These are phyloP conservation scores for Distichodus sexfasciatus DNA, from an alignment of 2,797 vertebrate species.

Conservation along the genomic window DNA sequence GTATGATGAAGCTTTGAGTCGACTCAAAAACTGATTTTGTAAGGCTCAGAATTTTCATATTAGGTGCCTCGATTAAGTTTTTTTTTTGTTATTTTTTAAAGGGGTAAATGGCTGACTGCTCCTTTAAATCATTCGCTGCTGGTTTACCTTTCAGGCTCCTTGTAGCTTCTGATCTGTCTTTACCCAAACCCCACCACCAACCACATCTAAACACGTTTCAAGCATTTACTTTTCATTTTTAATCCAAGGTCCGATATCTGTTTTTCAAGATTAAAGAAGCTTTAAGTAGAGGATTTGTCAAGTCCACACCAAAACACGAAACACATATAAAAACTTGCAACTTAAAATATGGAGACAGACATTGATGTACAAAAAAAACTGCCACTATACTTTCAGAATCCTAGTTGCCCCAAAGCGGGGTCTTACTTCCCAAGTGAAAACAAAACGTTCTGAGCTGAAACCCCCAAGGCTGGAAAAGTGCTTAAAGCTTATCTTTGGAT, in stretches of 20 bases:
- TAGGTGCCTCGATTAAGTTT: too few species aligned
- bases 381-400: slow-evolving; percentile 51
- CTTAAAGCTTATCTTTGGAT: slow-evolving; percentile 85
- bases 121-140: slow-evolving; percentile 5
- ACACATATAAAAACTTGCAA: slow-evolving; percentile 30
- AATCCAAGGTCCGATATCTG: slow-evolving; percentile 2
- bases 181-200: background rate
- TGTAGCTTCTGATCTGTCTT: background rate
- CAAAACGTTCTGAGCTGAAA: slow-evolving; percentile 66
- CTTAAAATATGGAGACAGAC: slow-evolving; percentile 28
- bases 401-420: slow-evolving; percentile 72
- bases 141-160: background rate
- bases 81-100: too few species aligned
- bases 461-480: slow-evolving; percentile 88
- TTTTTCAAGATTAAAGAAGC: slow-evolving; percentile 23
- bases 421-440: slow-evolving; percentile 69
- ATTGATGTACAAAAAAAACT: slow-evolving; percentile 54
- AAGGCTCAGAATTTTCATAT: too few species aligned
- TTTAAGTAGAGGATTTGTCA: slow-evolving; percentile 27
- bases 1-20: too few species aligned
- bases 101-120: too few species aligned
- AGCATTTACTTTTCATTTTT: slow-evolving; percentile 11
- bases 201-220: background rate
- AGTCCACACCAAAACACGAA: slow-evolving; percentile 30
- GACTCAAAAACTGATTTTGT: too few species aligned